A percentile compares a stretch with the other conserved stretches of the same genome.
phyloP scores from a whole-genome alignment of 1,140 invertebrate genomes.

The Muscidifurax raptorellus region DNA sequence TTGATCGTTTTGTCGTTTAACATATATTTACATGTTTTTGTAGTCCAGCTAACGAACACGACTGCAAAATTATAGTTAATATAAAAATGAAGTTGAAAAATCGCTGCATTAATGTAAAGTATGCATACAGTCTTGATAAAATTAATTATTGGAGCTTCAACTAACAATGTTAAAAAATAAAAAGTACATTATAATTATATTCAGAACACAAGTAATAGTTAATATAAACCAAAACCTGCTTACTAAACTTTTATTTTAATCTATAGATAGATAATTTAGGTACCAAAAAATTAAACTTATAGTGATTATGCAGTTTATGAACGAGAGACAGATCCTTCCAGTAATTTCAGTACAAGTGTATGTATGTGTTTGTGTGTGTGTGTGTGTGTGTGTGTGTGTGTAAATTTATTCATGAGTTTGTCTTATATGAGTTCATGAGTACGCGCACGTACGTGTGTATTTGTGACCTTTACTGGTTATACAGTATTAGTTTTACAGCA shows the following conservation, averaged over 20 bases:
- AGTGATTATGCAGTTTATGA: constrained; percentile 43
- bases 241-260: constrained; percentile 49
- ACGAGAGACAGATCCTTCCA: constrained; percentile 42
- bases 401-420: background rate
- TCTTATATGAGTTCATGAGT: background rate
- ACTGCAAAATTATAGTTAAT: constrained; percentile 34
- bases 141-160: constrained; percentile 35
- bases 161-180: constrained; percentile 44
- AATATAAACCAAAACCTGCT: constrained; percentile 52
- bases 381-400: too few relatives aligned
- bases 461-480: constrained; percentile 17
- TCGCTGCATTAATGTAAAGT: constrained; percentile 19
- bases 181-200: constrained; percentile 38
- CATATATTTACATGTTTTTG: constrained; percentile 47
- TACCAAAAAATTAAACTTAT: constrained; percentile 55
- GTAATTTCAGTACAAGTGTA: constrained; percentile 40
- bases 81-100: constrained; percentile 13
- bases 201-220: constrained; percentile 48
- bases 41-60: constrained; percentile 41
- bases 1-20: constrained; percentile 36
- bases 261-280: constrained; percentile 63
- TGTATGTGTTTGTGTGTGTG: background rate
- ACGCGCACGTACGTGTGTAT: background rate
- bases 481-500: constrained; percentile 26
- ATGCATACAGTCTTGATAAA: constrained; percentile 46